Evolutionary conservation across 2,113 vertebrate genomes (phyloP).

Genomic region (Eonycteris spelaea): DNA sequence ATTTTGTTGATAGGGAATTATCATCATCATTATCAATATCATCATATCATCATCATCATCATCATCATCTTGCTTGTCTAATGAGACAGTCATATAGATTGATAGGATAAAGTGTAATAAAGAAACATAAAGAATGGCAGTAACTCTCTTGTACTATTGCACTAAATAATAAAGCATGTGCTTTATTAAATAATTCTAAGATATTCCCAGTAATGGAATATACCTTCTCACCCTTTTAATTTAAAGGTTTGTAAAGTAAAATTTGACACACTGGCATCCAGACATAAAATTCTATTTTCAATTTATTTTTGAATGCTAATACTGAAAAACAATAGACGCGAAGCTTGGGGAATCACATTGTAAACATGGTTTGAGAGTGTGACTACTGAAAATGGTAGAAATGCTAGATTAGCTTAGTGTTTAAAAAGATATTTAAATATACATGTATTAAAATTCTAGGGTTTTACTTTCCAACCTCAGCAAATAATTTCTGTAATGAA

Average conservation of each 20-base stretch:
- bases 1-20: not conserved
- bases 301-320: not conserved
- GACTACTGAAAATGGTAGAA: not conserved
- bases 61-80: not conserved
- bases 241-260: not conserved
- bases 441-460: not conserved
- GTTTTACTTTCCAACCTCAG: not conserved
- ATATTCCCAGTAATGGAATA: not conserved
- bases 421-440: not conserved
- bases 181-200: not conserved
- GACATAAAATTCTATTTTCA: not conserved
- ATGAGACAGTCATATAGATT: not conserved
- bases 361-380: not conserved
- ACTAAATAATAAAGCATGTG: not conserved
- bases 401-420: not conserved
- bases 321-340: not conserved
- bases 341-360: not conserved
- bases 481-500: conserved; percentile 37
- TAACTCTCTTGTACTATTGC: not conserved
- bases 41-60: not conserved
- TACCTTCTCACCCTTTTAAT: not conserved
- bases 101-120: not conserved
- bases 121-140: not conserved
- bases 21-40: not conserved
- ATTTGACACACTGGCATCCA: not conserved